Evolutionary conservation across 2,113 vertebrate genomes (phyloP), one percentile per base, ranked within the genome.

Genomic region (Galbula dea): DNA sequence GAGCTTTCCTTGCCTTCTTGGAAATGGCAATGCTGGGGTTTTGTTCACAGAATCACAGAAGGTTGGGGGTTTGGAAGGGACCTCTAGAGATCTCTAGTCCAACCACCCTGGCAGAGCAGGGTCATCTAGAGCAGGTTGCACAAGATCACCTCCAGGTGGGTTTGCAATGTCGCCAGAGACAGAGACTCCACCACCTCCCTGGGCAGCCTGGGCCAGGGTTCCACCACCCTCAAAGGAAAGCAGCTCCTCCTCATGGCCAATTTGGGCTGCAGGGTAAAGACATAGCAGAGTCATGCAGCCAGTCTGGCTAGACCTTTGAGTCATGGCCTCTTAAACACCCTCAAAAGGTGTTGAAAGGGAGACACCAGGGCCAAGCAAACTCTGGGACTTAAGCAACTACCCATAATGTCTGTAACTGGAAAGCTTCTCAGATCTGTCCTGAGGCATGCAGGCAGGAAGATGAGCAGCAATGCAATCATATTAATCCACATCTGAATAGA

Each of bases 11-110:
- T 29, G 32, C 24, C 36, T 65, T 5, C 2, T 0, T 30, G 37
- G 55, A 20, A 46, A 66, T 5, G 37, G 19, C 24, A 32, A 1
- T 0, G 0, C 46, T 66, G n/a, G 16, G 1, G 5, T 51, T 83
- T 52, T 69, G 30, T n/a, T n/a, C n/a, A n/a, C n/a, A n/a, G n/a
- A n/a, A n/a, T n/a, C n/a, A n/a, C n/a, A n/a, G n/a, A n/a, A n/a
- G n/a, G n/a, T n/a, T n/a, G n/a, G n/a, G n/a, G n/a, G n/a, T n/a
- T n/a, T n/a, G n/a, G n/a, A n/a, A n/a, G n/a, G n/a, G n/a, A n/a
- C n/a, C n/a, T n/a, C n/a, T n/a, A n/a, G n/a, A n/a, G n/a, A n/a
- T n/a, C n/a, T n/a, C n/a, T n/a, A n/a, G n/a, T n/a, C n/a, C n/a
- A n/a, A n/a, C n/a, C n/a, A n/a, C n/a, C n/a, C n/a, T n/a, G n/a